These are phyloP conservation scores for Strigops habroptila DNA, from an alignment of 2,113 vertebrate species.

Conservation along the genomic window DNA sequence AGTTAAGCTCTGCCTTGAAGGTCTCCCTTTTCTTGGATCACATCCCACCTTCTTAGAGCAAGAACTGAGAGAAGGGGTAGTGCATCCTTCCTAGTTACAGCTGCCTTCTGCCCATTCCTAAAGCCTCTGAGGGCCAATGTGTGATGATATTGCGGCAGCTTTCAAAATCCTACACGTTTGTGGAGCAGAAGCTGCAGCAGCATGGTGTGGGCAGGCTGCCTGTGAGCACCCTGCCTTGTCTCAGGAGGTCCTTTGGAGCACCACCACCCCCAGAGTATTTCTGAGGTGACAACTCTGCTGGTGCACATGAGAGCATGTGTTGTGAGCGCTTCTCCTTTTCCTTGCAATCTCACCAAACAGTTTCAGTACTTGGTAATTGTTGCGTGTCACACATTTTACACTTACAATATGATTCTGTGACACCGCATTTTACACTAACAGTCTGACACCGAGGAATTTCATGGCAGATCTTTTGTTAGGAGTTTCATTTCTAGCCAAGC, in stretches of 20 bases:
- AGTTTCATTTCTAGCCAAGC: not conserved
- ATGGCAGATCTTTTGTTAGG: not conserved
- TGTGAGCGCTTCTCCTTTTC: rapidly evolving
- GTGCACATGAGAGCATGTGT: rapidly evolving
- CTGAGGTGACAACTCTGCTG: not conserved
- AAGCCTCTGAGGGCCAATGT: not conserved
- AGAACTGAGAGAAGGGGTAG: not conserved
- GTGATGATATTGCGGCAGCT: not conserved
- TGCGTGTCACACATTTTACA: not conserved
- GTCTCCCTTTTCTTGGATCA: not conserved
- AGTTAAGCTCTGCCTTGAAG: not conserved
- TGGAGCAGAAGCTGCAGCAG: not conserved
- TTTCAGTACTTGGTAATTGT: not conserved
- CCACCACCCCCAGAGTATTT: not conserved
- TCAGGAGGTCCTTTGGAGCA: not conserved
- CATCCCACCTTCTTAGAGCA: not conserved
- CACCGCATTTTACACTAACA: not conserved
- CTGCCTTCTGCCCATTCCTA: not conserved
- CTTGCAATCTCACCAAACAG: not conserved
- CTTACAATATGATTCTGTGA: not conserved
- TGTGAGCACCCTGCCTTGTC: not conserved
- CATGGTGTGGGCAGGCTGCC: rapidly evolving
- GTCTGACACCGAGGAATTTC: not conserved
- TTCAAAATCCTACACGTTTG: not conserved
- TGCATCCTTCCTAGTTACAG: not conserved